These are phyloP conservation scores for Pelecanoides urinatrix DNA, from an alignment of 2,113 vertebrate genomes.

Conservation along the genomic window DNA sequence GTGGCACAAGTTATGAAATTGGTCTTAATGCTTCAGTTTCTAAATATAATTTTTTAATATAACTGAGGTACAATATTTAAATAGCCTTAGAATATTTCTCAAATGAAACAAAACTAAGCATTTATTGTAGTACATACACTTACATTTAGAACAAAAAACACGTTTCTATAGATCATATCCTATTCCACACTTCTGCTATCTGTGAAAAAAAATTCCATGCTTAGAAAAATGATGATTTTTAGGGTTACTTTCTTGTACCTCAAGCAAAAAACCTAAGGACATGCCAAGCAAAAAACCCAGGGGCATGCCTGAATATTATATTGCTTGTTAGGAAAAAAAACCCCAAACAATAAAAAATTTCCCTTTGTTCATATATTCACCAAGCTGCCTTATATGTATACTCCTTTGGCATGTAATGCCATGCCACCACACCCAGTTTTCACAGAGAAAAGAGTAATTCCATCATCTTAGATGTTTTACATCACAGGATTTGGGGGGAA, in stretches of 20 bases:
- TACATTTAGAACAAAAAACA: not conserved
- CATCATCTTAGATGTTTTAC: not conserved
- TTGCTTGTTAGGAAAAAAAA: not conserved
- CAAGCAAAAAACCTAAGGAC: not conserved
- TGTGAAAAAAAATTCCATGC: not conserved
- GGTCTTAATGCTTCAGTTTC: conserved; percentile 11
- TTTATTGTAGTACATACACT: not conserved
- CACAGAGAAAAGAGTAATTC: not conserved
- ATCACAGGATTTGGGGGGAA: not conserved
- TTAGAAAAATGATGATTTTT: not conserved
- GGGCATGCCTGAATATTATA: not conserved
- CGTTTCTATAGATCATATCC: not conserved
- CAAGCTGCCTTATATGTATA: not conserved
- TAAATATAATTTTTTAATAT: not conserved
- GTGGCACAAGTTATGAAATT: conserved; percentile 47
- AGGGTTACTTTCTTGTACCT: not conserved
- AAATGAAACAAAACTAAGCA: not conserved
- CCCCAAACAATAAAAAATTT: fast-evolving
- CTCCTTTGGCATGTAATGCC: not conserved
- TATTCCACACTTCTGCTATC: not conserved
- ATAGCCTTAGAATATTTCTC: not conserved
- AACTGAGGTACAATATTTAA: not conserved
- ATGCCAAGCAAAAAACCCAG: not conserved
- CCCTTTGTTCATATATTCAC: not conserved
- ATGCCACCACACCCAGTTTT: not conserved